Evolutionary conservation across 2,888 invertebrate species (phyloP).

Genomic region (Zhuqinia jingwanae): DNA sequence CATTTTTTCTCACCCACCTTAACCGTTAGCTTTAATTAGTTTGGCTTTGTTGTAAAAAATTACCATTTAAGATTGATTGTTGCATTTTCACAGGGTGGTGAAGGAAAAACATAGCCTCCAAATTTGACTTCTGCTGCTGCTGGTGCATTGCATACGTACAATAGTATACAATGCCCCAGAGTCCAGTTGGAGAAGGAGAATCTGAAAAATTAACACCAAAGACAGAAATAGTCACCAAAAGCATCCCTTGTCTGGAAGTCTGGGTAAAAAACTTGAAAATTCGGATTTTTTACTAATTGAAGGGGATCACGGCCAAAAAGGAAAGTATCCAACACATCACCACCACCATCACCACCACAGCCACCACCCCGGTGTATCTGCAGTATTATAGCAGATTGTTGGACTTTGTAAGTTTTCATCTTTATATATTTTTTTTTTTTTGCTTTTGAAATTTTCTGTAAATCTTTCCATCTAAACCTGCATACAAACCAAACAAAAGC

Average conservation of each 20-base stretch:
- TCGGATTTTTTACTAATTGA: background rate
- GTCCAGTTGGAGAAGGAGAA: slow-evolving; percentile 48
- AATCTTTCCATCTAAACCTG: no score
- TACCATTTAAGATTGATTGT: slow-evolving; percentile 30
- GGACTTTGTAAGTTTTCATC: no score
- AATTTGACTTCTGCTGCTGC: background rate
- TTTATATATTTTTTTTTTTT: no score
- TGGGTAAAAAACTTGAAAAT: slow-evolving; percentile 13
- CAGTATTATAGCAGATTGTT: no score
- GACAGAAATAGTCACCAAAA: background rate
- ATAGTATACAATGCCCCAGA: slow-evolving; percentile 70
- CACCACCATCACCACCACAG: slow-evolving; percentile 7
- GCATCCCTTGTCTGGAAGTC: slow-evolving; percentile 28
- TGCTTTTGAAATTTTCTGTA: no score
- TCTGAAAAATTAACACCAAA: slow-evolving; percentile 45
- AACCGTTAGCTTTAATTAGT: slow-evolving; percentile 32
- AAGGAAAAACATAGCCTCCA: background rate
- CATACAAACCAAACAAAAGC: no score
- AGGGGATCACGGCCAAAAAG: slow-evolving; percentile 29
- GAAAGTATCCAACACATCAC: slow-evolving; percentile 13
- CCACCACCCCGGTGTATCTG: no score
- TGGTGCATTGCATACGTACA: slow-evolving; percentile 36
- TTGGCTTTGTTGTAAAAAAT: no score
- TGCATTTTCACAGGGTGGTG: slow-evolving; percentile 40
- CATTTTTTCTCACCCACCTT: slow-evolving; percentile 24